phyloP scores from a whole-genome alignment of 2,888 invertebrate genomes.

The Pomacea canaliculata region DNA sequence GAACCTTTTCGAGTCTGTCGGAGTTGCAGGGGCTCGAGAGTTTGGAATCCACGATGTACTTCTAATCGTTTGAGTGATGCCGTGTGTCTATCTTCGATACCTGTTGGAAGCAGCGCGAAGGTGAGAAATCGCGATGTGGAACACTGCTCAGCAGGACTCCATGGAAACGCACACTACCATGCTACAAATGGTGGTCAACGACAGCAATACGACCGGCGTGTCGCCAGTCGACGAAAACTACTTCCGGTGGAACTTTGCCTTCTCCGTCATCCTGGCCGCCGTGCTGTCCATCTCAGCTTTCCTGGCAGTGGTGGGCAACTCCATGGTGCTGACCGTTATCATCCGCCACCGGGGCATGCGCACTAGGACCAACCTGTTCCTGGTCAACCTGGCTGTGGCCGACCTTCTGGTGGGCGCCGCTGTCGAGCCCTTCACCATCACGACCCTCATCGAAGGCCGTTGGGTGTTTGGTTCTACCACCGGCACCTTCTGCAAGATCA shows the following conservation, averaged over 20 bases:
- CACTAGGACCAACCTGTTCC: conserved; percentile 71
- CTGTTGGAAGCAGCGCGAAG: no score
- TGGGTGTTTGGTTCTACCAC: conserved; percentile 67
- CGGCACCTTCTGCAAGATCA: conserved; percentile 64
- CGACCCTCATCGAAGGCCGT: conserved; percentile 66
- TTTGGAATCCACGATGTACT: no score
- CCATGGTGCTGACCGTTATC: conserved; percentile 70
- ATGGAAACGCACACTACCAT: no score
- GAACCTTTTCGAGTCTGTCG: no score
- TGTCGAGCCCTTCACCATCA: conserved; percentile 70
- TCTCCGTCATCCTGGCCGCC: conserved; percentile 34
- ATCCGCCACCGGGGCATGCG: conserved; percentile 69
- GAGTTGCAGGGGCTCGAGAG: no score
- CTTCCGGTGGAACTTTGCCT: conserved; percentile 32
- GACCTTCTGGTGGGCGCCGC: conserved; percentile 69
- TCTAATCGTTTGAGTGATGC: no score
- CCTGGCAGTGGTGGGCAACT: conserved; percentile 68
- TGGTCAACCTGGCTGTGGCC: conserved; percentile 70
- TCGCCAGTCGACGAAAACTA: background rate
- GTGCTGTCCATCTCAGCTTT: conserved; percentile 64
- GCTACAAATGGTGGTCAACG: no score
- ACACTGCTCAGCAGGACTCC: no score
- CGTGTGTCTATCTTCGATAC: no score
- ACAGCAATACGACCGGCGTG: no score
- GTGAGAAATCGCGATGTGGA: no score